Evolutionary conservation across 2,113 vertebrate species (phyloP), one percentile per base, ranked within the genome.

Genomic region (Patagioenas fasciata): DNA sequence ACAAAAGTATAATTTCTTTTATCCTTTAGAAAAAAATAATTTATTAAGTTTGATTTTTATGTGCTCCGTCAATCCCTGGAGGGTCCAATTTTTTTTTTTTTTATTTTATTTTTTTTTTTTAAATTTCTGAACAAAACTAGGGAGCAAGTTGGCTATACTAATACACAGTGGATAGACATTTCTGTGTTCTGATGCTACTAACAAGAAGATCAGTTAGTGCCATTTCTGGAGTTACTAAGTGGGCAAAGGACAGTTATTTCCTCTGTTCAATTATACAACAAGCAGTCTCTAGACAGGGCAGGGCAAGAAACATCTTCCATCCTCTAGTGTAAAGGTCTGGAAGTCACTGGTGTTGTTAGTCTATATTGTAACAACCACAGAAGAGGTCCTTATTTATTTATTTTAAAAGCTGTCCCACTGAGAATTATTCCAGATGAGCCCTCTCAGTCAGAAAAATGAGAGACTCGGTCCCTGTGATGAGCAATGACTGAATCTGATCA

Each of bases 401-500:
- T 91, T 93, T 91, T 9, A 62, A 94, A 87, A 40, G 44, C 50
- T 70, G 11, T 36, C 47, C 32, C 16, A 32, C 32, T 92, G 34
- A 58, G 58, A 65, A 85, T 62, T 42, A 58, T 28, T 77, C 32
- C 62, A 31, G 80, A 80, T 72, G 78, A 80, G 32, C 24, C 32
- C 25, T 31, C 21, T 50, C 32, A 19, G 61, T 40, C 1, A n/a
- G 42, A 51, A 71, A 90, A 85, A 75, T 2, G 36, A 74, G 48
- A 82, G 44, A 65, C 11, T 38, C 61, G 80, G 32, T 50, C 88
- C n/a, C 64, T 4, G 0, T 1, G 1, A 32, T 0, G 10, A 77
- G 58, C 75, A 65, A 62, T 40, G 79, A 53, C 82, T 56, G 58
- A 88, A 57, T 73, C 15, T 80, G 86, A 86, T 73, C 67, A 40